Conservation (phyloP, 2,113 vertebrate species). For the Kobus ellipsiprymnus region DNA sequence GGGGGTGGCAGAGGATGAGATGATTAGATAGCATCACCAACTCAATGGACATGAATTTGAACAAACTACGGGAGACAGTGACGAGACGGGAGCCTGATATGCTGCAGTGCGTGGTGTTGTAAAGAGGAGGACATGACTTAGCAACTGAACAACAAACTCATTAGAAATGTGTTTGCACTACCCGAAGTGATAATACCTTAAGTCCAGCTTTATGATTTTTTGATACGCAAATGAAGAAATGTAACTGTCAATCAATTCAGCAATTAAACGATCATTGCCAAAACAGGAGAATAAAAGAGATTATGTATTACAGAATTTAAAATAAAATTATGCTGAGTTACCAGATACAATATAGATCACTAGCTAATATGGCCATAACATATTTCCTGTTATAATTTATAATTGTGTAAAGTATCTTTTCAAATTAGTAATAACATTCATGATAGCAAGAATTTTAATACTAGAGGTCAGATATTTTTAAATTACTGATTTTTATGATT, state of each 20-base stretch:
- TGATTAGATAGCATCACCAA: background rate
- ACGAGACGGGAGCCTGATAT: background rate
- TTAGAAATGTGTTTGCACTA: background rate
- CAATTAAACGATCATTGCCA: background rate
- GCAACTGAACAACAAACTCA: background rate
- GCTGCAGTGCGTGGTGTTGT: background rate
- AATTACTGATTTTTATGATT: background rate
- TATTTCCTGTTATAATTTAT: background rate
- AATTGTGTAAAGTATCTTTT: background rate
- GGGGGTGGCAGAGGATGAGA: background rate
- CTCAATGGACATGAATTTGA: background rate
- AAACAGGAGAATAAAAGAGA: background rate
- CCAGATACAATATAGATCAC: background rate
- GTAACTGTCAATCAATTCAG: background rate
- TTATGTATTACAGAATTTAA: background rate
- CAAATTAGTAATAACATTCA: background rate
- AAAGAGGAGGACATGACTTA: background rate
- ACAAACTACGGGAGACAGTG: background rate
- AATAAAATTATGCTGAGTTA: conserved; percentile 24
- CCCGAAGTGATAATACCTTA: background rate
- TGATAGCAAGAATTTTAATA: background rate
- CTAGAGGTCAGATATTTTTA: background rate
- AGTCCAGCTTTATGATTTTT: background rate
- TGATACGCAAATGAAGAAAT: conserved; percentile 19
- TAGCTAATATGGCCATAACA: background rate